Evolutionary conservation across 2,113 vertebrate species (phyloP), one percentile per base, ranked within the genome.

Genomic region (Podiceps cristatus): DNA sequence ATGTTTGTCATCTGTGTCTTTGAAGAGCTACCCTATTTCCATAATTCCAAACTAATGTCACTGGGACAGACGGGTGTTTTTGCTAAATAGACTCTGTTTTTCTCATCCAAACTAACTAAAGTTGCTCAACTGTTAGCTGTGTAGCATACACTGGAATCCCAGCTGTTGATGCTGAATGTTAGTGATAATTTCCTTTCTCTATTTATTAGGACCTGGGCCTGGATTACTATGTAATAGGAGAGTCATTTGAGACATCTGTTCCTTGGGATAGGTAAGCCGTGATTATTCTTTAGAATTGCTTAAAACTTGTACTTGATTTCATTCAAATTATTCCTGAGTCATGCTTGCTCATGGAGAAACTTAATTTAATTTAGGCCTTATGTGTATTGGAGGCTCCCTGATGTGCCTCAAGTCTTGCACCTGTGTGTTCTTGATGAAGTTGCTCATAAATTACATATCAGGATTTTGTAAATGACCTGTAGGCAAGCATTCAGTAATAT

Each of bases 241-340:
- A 99, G 98, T 99, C 99, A 35, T 99, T 99, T 98, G 99, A 99
- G 98, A 99, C 99, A 44, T 99, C 99, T 91, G 98, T 99, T 98
- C 99, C 99, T 96, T 99, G 99, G 99, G 99, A 99, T 98, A 99
- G 99, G 99, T 99, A 99, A 99, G 97, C 87, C 66, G 16, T 76
- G 42, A 84, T 75, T 86, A 55, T 55, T 91, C 42, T 62, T 91
- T 15, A 74, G 25, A 88, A 55, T 55, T 77, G 55, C n/a, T 86
- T 91, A 63, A 76, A 82, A 79, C 82, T 90, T 82, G 33, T 85
- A 60, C 58, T 77, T 85, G 3, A 33, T 88, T 94, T 90, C 9
- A 72, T 92, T 94, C 22, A 64, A 88, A 75, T 64, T 84, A 81
- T 49, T 97, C 25, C 22, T 62, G 50, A 59, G 31, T 59, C 1